Evolutionary conservation across 2,797 vertebrate genomes (phyloP), one percentile per base, ranked within the genome.

Genomic region (Lateolabrax maculatus): DNA sequence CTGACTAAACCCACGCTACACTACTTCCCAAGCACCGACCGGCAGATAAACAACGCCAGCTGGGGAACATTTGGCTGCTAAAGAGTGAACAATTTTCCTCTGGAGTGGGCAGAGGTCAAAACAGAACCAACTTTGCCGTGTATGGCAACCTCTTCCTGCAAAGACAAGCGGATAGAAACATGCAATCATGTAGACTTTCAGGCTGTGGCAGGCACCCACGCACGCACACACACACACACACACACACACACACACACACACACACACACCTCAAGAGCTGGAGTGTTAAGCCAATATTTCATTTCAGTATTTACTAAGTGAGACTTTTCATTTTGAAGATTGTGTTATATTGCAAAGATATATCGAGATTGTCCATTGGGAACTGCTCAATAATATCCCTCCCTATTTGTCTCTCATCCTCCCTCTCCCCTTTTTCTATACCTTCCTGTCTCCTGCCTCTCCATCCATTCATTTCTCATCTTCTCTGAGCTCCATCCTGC

Each of bases 311-410:
- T 74, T 79, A 53, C 43, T 27, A 21, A 83, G 41, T 31, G 18
- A 75, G 75, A 58, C 58, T 77, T 78, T 79, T 87, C 34, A 79
- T 83, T 87, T 71, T 62, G 44, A 85, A 77, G 34, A 80, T 56
- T 21, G 62, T 55, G 36, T 74, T 68, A 64, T 71, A 77, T 77
- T 75, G 29, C 65, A 79, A 64, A 51, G 19, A 69, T 63, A 55
- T 84, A 71, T 65, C 71, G 53, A 72, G 51, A 61, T 29, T 39
- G 56, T 75, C 83, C 52, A 31, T 7, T 9, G 73, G 83, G 77
- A 83, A 31, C 39, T 68, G 41, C 77, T 60, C 70, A 62, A 16
- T 67, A 68, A 77, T 41, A 67, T 74, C 49, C 49, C 51, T 41
- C 6, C 63, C n/a, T 3, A 57, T 63, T 43, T 43, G 46, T 18